phyloP scores from a whole-genome alignment of 2,113 vertebrate genomes.

The Calonectris borealis region DNA sequence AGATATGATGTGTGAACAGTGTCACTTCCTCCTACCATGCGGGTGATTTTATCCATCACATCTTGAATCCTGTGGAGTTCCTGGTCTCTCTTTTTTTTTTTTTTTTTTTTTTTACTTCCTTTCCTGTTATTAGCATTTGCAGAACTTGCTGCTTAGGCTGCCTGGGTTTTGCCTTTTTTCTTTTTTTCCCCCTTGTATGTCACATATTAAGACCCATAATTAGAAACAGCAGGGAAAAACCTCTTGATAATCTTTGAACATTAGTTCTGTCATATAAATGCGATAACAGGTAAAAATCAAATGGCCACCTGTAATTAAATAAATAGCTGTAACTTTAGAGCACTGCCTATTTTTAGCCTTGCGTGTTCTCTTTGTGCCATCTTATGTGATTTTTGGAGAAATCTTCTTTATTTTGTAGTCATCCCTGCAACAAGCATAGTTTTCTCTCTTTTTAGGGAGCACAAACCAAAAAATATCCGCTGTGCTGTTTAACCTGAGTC shows the following conservation, averaged over 20 bases:
- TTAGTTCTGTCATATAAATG: neutral
- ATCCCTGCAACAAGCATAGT: neutral
- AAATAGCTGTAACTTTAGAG: neutral
- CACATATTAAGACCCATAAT: neutral
- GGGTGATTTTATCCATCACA: neutral
- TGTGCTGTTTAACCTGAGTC: neutral
- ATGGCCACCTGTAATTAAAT: neutral
- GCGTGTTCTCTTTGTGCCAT: neutral
- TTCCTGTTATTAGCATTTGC: neutral
- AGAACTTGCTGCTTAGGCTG: neutral
- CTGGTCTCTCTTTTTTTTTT: neutral
- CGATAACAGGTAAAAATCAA: neutral
- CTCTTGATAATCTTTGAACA: neutral
- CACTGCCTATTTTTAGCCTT: neutral
- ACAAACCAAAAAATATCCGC: neutral
- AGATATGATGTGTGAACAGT: neutral
- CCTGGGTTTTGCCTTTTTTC: neutral
- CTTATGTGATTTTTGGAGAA: neutral
- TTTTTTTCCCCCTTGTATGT: accelerated
- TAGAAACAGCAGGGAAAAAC: neutral
- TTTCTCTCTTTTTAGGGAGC: neutral
- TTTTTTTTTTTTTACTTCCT: neutral
- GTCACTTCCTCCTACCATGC: neutral
- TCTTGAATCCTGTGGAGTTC: neutral
- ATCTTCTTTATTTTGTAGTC: neutral